Conservation (phyloP, 1,140 invertebrate species). For the Heterodera schachtii region DNA sequence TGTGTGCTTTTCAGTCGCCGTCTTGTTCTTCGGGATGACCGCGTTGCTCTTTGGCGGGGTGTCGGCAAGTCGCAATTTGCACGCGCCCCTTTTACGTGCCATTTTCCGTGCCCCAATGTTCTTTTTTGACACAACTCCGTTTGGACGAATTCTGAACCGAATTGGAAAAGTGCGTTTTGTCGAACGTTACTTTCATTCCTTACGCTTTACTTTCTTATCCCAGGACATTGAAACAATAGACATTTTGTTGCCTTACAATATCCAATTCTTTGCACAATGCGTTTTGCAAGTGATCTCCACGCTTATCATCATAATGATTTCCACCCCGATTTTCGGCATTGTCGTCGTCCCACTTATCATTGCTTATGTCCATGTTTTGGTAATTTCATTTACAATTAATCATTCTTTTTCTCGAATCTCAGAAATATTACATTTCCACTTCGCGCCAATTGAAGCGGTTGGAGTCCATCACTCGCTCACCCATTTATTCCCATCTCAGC, state of each 20-base stretch:
- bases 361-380: constrained; percentile 67
- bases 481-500: constrained; percentile 88
- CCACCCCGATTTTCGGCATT: constrained; percentile 71
- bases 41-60: constrained; percentile 55
- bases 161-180: constrained; percentile 66
- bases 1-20: constrained; percentile 38
- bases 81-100: constrained; percentile 76
- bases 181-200: constrained; percentile 17
- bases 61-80: constrained; percentile 71
- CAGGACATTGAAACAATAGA: constrained; percentile 53
- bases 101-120: constrained; percentile 74
- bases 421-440: constrained; percentile 89
- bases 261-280: constrained; percentile 61
- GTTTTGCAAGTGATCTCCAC: constrained; percentile 64
- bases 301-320: constrained; percentile 68
- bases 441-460: constrained; percentile 90
- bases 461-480: constrained; percentile 90
- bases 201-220: constrained; percentile 7
- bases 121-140: constrained; percentile 74
- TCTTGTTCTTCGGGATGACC: constrained; percentile 48
- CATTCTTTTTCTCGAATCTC: constrained; percentile 54
- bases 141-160: constrained; percentile 78
- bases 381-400: not conserved
- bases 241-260: constrained; percentile 51
- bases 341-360: constrained; percentile 70